A percentile compares a stretch with the other conserved stretches of the same genome.
Evolutionary conservation across 1,140 invertebrate genomes (phyloP).

Genomic region (Conopomorpha cramerella): DNA sequence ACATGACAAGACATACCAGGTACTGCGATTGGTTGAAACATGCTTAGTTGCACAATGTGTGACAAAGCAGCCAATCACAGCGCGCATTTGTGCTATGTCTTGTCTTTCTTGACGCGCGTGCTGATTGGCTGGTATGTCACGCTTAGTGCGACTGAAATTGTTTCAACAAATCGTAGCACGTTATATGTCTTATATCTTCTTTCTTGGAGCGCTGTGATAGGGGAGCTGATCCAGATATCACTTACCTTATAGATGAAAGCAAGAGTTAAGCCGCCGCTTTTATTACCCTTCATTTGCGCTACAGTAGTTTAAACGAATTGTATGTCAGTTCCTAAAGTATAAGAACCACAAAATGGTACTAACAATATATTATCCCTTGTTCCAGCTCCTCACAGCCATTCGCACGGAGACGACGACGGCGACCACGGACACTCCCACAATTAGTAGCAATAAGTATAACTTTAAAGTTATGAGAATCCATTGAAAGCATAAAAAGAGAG

Average conservation of each 20-base stretch:
- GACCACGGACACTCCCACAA: slow-evolving; percentile 17
- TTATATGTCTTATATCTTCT: neutral
- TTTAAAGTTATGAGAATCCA: slow-evolving; percentile 1
- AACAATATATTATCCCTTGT: slow-evolving; percentile 11
- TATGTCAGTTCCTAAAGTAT: neutral
- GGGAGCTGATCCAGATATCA: neutral
- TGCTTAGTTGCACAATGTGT: too few relatives aligned
- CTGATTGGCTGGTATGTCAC: too few relatives aligned
- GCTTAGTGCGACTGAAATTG: too few relatives aligned
- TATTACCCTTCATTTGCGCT: neutral
- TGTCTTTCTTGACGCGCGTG: too few relatives aligned
- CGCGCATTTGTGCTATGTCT: too few relatives aligned
- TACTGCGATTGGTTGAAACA: too few relatives aligned
- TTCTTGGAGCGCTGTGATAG: too few relatives aligned
- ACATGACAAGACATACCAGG: too few relatives aligned
- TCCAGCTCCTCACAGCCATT: slow-evolving; percentile 24
- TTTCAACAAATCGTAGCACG: too few relatives aligned
- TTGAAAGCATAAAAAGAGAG: neutral
- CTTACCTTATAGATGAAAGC: neutral
- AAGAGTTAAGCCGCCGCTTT: neutral
- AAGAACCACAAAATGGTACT: too few relatives aligned
- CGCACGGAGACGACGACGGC: slow-evolving; percentile 11
- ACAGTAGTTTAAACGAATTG: neutral
- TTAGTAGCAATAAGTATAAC: slow-evolving; percentile 4
- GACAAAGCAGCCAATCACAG: too few relatives aligned